Evolutionary conservation across 2,888 invertebrate species (phyloP).

Genomic region (Apomyelois bistriatella): DNA sequence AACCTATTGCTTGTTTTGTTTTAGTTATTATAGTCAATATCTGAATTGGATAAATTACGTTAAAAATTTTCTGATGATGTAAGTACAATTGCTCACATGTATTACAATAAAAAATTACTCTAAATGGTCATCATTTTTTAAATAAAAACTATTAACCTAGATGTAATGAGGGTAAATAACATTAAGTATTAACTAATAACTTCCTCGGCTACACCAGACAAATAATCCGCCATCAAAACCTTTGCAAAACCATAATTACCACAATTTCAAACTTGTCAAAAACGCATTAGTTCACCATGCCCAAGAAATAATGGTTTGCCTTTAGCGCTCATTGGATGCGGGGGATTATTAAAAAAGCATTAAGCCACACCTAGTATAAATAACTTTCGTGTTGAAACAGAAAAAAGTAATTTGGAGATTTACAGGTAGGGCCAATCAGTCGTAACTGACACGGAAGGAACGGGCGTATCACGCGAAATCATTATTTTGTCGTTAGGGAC

Average conservation of each 20-base stretch:
- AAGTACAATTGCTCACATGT: no score
- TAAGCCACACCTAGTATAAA: conserved; percentile 74
- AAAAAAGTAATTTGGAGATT: conserved; percentile 74
- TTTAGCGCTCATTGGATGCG: conserved; percentile 67
- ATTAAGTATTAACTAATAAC: conserved; percentile 36
- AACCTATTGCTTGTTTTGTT: no score
- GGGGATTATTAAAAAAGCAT: conserved; percentile 77
- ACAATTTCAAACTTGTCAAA: conserved; percentile 78
- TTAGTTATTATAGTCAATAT: no score
- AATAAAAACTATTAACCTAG: neutral
- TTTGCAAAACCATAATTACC: conserved; percentile 71
- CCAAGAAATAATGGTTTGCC: conserved; percentile 59
- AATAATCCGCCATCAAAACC: conserved; percentile 64
- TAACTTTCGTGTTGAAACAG: conserved; percentile 63
- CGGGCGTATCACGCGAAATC: conserved; percentile 70
- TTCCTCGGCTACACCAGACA: conserved; percentile 54
- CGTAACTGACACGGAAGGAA: conserved; percentile 76
- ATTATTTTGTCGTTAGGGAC: conserved; percentile 76
- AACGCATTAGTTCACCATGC: conserved; percentile 72
- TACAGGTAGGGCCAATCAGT: conserved; percentile 66
- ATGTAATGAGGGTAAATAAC: neutral
- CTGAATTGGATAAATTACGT: no score
- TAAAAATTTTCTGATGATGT: no score
- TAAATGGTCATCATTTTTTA: no score
- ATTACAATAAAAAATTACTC: no score